Percentiles rank a stretch among this genome's conserved stretches.
Evolutionary conservation across 2,888 invertebrate species (phyloP).

Genomic region (Eledone cirrhosa): DNA sequence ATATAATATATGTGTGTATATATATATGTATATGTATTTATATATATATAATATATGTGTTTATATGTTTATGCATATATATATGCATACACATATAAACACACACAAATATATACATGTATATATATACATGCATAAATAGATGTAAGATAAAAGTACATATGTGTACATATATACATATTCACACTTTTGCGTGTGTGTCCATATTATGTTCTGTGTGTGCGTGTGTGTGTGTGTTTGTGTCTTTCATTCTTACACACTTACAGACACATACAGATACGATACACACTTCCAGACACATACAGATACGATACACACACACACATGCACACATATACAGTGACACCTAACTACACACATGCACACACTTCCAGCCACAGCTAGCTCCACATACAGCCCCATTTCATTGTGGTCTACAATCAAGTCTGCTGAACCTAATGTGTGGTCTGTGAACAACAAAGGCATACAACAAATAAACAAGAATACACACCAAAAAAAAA

Average conservation of each 20-base stretch:
- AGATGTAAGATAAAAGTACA: background rate
- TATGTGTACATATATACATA: background rate
- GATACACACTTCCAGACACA: too few relatives aligned
- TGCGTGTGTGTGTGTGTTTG: background rate
- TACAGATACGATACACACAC: too few relatives aligned
- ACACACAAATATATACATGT: background rate
- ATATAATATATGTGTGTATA: background rate
- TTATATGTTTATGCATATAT: constrained; percentile 27
- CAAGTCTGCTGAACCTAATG: too few relatives aligned
- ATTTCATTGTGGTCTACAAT: too few relatives aligned
- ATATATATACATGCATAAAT: background rate
- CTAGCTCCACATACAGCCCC: too few relatives aligned
- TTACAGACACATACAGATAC: background rate
- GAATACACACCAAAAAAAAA: too few relatives aligned
- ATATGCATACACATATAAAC: background rate
- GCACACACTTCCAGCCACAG: too few relatives aligned
- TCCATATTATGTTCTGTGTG: background rate
- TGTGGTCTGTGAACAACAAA: too few relatives aligned
- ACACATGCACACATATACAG: too few relatives aligned
- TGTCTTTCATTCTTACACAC: background rate
- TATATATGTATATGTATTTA: constrained; percentile 29
- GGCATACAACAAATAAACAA: too few relatives aligned
- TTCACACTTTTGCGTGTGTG: background rate
- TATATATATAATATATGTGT: constrained; percentile 26
- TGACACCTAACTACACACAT: too few relatives aligned